These are phyloP conservation scores for Drosophila kanapiae DNA, from an alignment of 1,140 invertebrate species.

Conservation along the genomic window DNA sequence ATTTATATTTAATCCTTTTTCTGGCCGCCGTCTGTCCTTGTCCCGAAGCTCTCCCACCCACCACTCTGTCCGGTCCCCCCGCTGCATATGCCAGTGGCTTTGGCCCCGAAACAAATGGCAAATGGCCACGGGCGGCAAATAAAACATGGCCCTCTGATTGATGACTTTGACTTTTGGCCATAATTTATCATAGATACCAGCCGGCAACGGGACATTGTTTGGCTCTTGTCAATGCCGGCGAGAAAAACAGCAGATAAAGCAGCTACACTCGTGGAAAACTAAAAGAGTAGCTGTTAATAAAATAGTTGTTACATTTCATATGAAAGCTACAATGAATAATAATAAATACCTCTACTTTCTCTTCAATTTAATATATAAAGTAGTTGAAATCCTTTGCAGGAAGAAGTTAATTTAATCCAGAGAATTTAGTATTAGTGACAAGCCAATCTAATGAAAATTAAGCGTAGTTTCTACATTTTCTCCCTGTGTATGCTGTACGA, in stretches of 20 bases:
- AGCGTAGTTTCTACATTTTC: background rate
- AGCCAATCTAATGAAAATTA: background rate
- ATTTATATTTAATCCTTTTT: constrained; percentile 79
- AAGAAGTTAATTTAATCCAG: too few relatives aligned
- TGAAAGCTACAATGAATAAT: background rate
- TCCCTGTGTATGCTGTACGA: constrained; percentile 5
- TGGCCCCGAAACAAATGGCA: constrained; percentile 46
- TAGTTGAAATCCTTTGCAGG: too few relatives aligned
- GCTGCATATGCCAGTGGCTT: constrained; percentile 42
- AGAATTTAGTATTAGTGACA: too few relatives aligned
- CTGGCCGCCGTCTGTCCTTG: constrained; percentile 3
- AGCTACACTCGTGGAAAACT: background rate
- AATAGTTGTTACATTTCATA: too few relatives aligned
- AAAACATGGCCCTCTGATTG: constrained; percentile 77
- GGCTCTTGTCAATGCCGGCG: constrained; percentile 53
- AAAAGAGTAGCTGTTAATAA: too few relatives aligned
- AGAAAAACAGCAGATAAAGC: constrained; percentile 48
- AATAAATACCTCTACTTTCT: background rate
- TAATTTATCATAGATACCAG: constrained; percentile 82
- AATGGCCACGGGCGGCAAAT: constrained; percentile 75
- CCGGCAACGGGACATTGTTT: constrained; percentile 51
- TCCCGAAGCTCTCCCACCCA: background rate
- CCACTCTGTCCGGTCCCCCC: background rate
- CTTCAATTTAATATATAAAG: background rate
- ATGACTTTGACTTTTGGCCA: constrained; percentile 82